A percentile compares a stretch with the other conserved stretches of the same genome.
Evolutionary conservation across 2,797 vertebrate species (phyloP).

Genomic region (Emys orbicularis): DNA sequence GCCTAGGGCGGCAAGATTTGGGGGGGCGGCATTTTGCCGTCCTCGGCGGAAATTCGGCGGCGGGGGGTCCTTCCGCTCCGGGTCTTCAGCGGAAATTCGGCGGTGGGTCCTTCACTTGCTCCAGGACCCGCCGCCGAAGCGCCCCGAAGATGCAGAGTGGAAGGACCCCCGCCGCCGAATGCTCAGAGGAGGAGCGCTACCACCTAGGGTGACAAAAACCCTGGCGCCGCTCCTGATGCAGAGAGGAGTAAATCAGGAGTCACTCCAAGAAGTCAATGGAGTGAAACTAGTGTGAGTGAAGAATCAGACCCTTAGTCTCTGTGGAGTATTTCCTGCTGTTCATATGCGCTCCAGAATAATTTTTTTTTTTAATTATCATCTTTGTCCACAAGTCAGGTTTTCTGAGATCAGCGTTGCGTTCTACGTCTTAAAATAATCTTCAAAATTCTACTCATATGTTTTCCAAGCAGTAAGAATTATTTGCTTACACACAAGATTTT

Average conservation of each 20-base stretch:
- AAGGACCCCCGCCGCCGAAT: too few relatives aligned
- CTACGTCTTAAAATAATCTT: neutral
- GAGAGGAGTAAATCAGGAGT: neutral
- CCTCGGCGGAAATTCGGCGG: too few relatives aligned
- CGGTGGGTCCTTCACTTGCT: too few relatives aligned
- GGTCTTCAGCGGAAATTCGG: too few relatives aligned
- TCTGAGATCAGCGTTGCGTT: neutral
- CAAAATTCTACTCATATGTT: neutral
- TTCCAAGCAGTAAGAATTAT: neutral
- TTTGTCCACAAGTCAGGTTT: neutral
- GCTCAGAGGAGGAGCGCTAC: too few relatives aligned
- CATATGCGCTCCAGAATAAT: neutral
- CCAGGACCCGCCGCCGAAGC: too few relatives aligned
- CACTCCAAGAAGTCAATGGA: neutral
- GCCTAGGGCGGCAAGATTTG: too few relatives aligned
- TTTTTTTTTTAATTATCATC: neutral
- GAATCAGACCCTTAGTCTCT: neutral
- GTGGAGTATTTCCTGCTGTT: neutral
- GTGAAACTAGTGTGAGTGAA: neutral
- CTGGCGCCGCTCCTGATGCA: too few relatives aligned
- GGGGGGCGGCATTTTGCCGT: too few relatives aligned
- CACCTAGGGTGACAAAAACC: too few relatives aligned
- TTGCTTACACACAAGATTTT: neutral
- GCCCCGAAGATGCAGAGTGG: too few relatives aligned
- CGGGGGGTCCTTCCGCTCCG: too few relatives aligned